phyloP scores from a whole-genome alignment of 1,140 invertebrate species.

The Cydia pomonella region DNA sequence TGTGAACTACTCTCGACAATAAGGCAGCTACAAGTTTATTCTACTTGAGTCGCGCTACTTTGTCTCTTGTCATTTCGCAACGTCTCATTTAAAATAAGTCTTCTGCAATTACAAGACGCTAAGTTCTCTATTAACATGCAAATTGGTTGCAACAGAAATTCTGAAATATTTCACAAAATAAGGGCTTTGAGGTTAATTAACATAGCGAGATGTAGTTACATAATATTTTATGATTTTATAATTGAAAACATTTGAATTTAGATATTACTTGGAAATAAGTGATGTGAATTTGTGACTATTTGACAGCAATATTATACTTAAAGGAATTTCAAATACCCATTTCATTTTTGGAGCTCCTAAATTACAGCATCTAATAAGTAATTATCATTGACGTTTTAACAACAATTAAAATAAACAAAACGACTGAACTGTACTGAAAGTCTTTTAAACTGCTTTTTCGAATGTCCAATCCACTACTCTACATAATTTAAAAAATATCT shows the following conservation, averaged over 20 bases:
- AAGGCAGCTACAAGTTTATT: constrained; percentile 24
- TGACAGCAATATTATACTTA: no score
- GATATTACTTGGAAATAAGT: neutral
- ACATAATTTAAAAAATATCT: no score
- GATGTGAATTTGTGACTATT: no score
- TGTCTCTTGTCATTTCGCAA: constrained; percentile 26
- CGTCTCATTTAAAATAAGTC: constrained; percentile 32
- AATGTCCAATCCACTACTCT: no score
- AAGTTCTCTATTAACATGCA: constrained; percentile 33
- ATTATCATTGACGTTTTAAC: no score
- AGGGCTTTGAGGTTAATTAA: constrained; percentile 11
- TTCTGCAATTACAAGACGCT: constrained; percentile 31
- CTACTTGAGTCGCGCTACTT: constrained; percentile 29
- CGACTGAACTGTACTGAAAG: no score
- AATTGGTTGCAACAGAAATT: constrained; percentile 33
- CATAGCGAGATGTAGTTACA: neutral
- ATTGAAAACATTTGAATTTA: neutral
- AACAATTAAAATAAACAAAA: no score
- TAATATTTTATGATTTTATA: neutral
- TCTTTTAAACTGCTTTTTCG: no score
- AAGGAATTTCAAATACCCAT: no score
- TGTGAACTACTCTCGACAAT: neutral
- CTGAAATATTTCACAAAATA: constrained; percentile 20
- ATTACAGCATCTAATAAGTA: no score
- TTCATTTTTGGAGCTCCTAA: no score